Conservation (phyloP, 2,888 invertebrate genomes). For the Nebria brevicollis region DNA sequence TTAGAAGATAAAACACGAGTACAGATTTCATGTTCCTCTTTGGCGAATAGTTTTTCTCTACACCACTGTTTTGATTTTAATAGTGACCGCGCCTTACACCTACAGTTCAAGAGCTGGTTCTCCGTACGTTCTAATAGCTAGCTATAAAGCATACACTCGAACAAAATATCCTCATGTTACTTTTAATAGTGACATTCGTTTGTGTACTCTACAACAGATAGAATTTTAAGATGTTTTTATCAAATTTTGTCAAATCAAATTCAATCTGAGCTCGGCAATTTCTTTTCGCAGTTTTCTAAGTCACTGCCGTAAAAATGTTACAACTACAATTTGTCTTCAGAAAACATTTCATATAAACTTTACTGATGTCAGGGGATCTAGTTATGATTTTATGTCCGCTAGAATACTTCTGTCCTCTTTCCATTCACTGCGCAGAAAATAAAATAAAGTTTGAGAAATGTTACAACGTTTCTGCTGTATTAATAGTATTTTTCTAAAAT, state of each 20-base stretch:
- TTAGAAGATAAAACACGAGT: no score
- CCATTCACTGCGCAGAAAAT: neutral
- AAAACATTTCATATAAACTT: neutral
- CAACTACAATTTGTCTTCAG: neutral
- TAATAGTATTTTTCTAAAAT: no score
- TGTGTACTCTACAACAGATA: neutral
- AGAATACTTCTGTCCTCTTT: neutral
- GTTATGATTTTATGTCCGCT: neutral
- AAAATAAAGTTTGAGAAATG: neutral
- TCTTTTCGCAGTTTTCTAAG: neutral
- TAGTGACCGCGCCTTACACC: constrained; percentile 17
- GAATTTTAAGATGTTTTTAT: neutral
- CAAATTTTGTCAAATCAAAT: neutral
- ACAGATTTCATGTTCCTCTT: neutral
- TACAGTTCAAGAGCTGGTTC: constrained; percentile 9
- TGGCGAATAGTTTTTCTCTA: neutral
- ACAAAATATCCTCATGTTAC: constrained; percentile 3
- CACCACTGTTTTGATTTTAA: constrained; percentile 13
- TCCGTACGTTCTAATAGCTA: constrained; percentile 15
- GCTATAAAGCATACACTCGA: constrained; percentile 13
- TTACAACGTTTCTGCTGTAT: neutral
- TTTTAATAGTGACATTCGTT: neutral
- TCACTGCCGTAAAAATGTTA: neutral
- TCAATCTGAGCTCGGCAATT: neutral
- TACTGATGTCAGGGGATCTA: neutral